Base-by-base conservation (phyloP, 1,140 invertebrate species). In the Musca vetustissima region DNA sequence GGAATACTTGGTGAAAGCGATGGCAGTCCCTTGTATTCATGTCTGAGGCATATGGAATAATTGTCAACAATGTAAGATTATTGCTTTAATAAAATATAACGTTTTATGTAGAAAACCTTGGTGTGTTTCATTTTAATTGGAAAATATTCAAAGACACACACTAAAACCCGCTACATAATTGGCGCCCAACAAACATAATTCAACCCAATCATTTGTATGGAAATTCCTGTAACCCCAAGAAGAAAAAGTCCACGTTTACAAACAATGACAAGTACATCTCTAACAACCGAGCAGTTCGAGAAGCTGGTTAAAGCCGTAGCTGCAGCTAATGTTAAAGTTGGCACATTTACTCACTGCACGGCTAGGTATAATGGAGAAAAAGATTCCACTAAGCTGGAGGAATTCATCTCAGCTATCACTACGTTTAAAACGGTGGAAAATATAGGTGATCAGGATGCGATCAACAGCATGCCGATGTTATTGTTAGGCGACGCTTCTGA, bases 401-500 rank as follows among this genome's bases (percentile, higher is more conserved):
- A 71, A 3, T 76, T 75, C 32, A 71, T 75, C 28, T 70, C 69
- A n/a, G 68, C 74, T 22, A 64, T 76, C 13, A 36, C 49, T 3
- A 55, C 61, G 2, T 69, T 69, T 19, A 64, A 76, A 66, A 43
- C 73, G 13, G 73, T 71, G 57, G 64, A 66, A n/a, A 57, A 70
- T 2, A 68, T 76, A 8, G n/a, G 32, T 3, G 73, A 76, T 53
- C 64, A 28, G 4, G 74, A 76, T 64, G 74, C 73, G 9, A 28
- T 74, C 2, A 70, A 59, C 48, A 73, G 74, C 21, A 64, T 75
- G 28, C 70, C 73, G 9, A 72, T 76, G 67, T 65, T 76, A 3
- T 64, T 76, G 13, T 61, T 72, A 15, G 70, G 69, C 43, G 19
- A 50, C 25, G 57, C 67, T 47, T 17, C 53, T 13, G 32, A 49